Percentiles rank a stretch among this genome's conserved stretches.
phyloP scores from a whole-genome alignment of 2,113 vertebrate species.

The Atlantisia rogersi region DNA sequence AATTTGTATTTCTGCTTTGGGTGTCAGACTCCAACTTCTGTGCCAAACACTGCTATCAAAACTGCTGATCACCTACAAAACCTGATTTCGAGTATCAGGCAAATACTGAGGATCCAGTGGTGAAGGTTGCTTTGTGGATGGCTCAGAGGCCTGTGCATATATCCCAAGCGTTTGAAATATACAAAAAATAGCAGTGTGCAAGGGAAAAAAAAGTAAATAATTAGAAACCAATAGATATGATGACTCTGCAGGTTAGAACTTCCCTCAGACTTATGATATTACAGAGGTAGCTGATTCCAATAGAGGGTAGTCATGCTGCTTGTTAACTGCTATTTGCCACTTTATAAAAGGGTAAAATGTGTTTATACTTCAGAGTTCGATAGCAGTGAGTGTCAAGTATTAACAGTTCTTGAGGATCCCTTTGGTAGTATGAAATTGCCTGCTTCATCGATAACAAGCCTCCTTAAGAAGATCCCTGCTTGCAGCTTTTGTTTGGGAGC shows the following conservation, averaged over 20 bases:
- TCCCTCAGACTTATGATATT: background rate
- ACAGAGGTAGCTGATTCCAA: background rate
- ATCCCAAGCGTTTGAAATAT: background rate
- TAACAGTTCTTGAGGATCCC: background rate
- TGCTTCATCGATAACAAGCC: background rate
- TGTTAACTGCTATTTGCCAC: background rate
- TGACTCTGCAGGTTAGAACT: background rate
- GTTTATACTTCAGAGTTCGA: background rate
- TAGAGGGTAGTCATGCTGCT: background rate
- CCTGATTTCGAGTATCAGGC: background rate
- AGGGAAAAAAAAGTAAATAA: background rate
- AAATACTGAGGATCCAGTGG: background rate
- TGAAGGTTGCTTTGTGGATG: background rate
- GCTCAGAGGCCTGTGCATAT: background rate
- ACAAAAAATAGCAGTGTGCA: background rate
- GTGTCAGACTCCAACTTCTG: background rate
- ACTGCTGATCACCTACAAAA: background rate
- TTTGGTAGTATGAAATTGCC: background rate
- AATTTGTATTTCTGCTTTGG: background rate
- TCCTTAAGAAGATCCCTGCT: background rate
- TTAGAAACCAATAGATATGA: background rate
- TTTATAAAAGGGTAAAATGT: background rate
- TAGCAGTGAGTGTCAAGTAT: background rate
- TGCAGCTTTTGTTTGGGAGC: no score
- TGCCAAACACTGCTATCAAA: background rate